Conservation (phyloP, 2,113 vertebrate species). For the Erythrocercus mccallii region DNA sequence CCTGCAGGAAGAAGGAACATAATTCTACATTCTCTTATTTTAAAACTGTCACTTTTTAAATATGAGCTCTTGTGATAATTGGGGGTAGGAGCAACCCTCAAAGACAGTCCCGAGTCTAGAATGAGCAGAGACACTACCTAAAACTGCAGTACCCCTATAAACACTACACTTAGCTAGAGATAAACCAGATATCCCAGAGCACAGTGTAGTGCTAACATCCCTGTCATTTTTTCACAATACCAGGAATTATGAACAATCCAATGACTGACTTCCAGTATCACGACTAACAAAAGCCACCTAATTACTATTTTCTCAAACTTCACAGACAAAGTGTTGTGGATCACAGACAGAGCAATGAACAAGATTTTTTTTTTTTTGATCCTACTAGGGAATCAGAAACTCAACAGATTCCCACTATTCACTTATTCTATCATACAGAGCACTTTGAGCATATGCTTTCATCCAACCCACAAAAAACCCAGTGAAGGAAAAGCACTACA, state of each 20-base stretch:
- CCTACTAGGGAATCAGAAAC: not conserved
- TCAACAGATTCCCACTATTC: not conserved
- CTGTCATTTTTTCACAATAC: not conserved
- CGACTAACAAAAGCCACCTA: not conserved
- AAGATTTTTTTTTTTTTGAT: not conserved
- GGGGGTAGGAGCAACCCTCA: not conserved
- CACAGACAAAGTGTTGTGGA: not conserved
- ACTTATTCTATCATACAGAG: not conserved
- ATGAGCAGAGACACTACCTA: not conserved
- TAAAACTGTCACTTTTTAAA: not conserved
- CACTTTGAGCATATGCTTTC: not conserved
- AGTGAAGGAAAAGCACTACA: not conserved
- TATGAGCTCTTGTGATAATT: not conserved
- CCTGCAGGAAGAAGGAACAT: not conserved
- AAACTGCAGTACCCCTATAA: not conserved
- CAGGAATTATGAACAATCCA: not conserved
- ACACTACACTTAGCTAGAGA: not conserved
- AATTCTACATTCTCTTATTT: not conserved
- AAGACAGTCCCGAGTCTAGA: not conserved
- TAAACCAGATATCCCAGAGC: not conserved
- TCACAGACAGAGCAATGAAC: not conserved
- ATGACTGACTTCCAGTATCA: not conserved
- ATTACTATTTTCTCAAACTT: not conserved
- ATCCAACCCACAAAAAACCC: not conserved
- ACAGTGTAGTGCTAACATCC: not conserved